Evolutionary conservation across 2,888 invertebrate species (phyloP), one percentile per base, ranked within the genome.

Genomic region (Oscheius sp.): DNA sequence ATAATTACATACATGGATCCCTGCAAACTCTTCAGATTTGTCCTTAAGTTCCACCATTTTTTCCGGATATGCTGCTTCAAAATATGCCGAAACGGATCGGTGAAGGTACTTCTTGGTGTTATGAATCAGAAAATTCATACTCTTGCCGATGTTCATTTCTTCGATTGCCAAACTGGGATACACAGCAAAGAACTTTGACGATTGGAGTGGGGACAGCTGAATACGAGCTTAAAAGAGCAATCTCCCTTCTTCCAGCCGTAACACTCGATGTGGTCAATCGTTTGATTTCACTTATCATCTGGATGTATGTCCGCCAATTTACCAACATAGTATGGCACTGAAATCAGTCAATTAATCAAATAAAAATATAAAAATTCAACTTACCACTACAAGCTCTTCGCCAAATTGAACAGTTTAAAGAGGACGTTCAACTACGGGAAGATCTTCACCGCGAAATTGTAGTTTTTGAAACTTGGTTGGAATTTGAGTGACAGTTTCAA

Each of bases 351-450:
- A 67, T 61, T 67, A 67, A 61, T 26, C 67, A 47, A 62, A 67
- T 45, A 45, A 67, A 67, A 65, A 68, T 68, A 14, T 64, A 62
- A 71, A n/a, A n/a, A n/a, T n/a, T n/a, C n/a, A n/a, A n/a, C n/a
- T n/a, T n/a, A n/a, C n/a, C n/a, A n/a, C n/a, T n/a, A n/a, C n/a
- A n/a, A n/a, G n/a, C n/a, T n/a, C n/a, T n/a, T n/a, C n/a, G n/a
- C n/a, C n/a, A n/a, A n/a, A n/a, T n/a, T n/a, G n/a, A n/a, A n/a
- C n/a, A n/a, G n/a, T n/a, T n/a, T n/a, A n/a, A n/a, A n/a, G n/a
- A n/a, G n/a, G n/a, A n/a, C n/a, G n/a, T n/a, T n/a, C n/a, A n/a
- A n/a, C n/a, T n/a, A n/a, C n/a, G n/a, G n/a, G n/a, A n/a, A n/a
- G n/a, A n/a, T n/a, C n/a, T n/a, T n/a, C n/a, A n/a, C n/a, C n/a